Evolutionary conservation across 1,140 invertebrate species (phyloP).

Genomic region (Apis laboriosa): DNA sequence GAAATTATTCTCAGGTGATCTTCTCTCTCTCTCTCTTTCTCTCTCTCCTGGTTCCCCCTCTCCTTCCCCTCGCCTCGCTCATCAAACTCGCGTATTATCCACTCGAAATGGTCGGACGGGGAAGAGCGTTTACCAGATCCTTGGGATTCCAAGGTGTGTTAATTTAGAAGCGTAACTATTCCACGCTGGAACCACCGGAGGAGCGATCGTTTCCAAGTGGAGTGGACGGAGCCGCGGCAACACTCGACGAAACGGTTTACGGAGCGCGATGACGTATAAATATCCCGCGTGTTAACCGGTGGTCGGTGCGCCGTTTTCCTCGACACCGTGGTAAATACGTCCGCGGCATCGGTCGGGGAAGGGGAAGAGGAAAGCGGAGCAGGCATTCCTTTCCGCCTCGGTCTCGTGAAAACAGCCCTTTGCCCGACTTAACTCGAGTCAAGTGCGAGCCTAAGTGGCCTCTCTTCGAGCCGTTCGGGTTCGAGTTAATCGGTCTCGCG

Average conservation of each 20-base stretch:
- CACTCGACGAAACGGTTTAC: conserved; percentile 21
- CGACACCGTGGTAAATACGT: conserved; percentile 17
- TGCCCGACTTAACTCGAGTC: conserved; percentile 50
- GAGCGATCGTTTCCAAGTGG: not conserved
- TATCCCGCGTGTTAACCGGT: conserved; percentile 31
- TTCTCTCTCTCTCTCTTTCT: not conserved
- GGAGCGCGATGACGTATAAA: conserved; percentile 37
- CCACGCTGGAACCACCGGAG: not conserved
- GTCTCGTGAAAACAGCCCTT: conserved; percentile 29
- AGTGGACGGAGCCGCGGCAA: not conserved
- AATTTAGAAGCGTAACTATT: not conserved
- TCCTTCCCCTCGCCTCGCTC: too few relatives aligned
- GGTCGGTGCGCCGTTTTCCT: conserved; percentile 29
- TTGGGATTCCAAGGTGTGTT: conserved; percentile 9
- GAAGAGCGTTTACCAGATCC: conserved; percentile 9
- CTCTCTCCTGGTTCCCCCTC: too few relatives aligned
- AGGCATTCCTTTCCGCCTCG: conserved; percentile 39
- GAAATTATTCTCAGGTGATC: not conserved
- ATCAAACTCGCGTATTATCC: not conserved
- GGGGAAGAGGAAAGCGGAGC: conserved; percentile 48
- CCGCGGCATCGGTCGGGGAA: conserved; percentile 67
- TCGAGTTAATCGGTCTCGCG: conserved; percentile 66
- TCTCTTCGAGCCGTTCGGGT: conserved; percentile 5
- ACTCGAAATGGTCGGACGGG: not conserved
- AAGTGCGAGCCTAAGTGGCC: conserved; percentile 41